Conservation (phyloP, 2,797 vertebrate genomes). For the Emydoidea blandingii region DNA sequence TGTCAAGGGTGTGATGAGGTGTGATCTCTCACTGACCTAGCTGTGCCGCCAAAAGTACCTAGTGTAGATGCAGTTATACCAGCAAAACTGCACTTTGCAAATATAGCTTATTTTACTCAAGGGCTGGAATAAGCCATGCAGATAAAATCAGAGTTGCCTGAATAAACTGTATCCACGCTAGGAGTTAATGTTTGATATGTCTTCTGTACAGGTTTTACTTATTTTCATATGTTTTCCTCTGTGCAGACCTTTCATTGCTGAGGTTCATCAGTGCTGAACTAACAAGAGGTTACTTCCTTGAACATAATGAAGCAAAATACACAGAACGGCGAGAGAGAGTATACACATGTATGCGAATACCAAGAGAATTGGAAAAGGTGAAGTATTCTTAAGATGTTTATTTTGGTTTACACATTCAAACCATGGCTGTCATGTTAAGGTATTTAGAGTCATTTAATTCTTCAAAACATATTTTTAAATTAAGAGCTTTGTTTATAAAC, state of each 20-base stretch:
- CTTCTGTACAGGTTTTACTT: slow-evolving; percentile 33
- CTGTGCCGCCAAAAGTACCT: background rate
- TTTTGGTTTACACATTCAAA: slow-evolving; percentile 1
- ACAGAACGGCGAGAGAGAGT: slow-evolving; percentile 94
- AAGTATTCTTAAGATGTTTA: background rate
- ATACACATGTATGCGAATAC: slow-evolving; percentile 97
- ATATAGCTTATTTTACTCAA: background rate
- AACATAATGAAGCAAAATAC: slow-evolving; percentile 98
- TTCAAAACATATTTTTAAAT: background rate
- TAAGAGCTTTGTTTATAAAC: background rate
- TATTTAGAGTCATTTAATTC: background rate
- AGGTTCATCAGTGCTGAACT: slow-evolving; percentile 95
- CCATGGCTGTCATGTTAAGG: background rate
- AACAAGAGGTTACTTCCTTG: slow-evolving; percentile 98
- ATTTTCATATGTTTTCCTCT: slow-evolving; percentile 60
- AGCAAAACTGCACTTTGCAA: background rate
- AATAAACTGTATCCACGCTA: background rate
- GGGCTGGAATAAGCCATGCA: background rate
- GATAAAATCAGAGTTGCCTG: background rate
- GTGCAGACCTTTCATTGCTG: slow-evolving; percentile 90
- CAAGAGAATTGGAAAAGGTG: slow-evolving; percentile 98
- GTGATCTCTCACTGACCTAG: background rate
- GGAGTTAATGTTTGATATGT: background rate
- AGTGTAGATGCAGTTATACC: background rate
- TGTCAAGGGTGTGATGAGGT: background rate